phyloP scores from a whole-genome alignment of 2,113 vertebrate species.

The Rissa tridactyla region DNA sequence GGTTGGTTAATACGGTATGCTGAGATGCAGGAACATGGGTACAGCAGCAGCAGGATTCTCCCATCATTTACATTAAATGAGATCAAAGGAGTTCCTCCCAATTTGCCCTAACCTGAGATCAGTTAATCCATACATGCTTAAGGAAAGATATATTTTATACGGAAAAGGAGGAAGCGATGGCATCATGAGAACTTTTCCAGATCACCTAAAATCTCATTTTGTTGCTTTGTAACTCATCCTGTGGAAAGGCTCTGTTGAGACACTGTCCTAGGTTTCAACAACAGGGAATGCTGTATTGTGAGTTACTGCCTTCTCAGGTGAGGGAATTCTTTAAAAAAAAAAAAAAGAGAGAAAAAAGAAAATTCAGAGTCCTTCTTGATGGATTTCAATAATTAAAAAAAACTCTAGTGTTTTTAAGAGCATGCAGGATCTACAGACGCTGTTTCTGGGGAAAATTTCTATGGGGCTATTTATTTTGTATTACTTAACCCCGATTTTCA shows the following conservation, averaged over 20 bases:
- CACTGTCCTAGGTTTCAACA: neutral
- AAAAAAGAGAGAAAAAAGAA: neutral
- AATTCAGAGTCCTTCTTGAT: neutral
- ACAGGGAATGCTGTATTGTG: neutral
- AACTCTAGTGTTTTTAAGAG: neutral
- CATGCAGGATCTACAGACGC: neutral
- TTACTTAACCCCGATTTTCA: neutral
- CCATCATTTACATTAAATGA: neutral
- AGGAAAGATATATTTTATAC: neutral
- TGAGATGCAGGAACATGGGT: neutral
- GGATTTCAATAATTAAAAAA: neutral
- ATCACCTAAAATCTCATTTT: neutral
- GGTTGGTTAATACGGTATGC: neutral
- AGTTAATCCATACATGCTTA: neutral
- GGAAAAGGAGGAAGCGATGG: neutral
- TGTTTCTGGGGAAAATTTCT: neutral
- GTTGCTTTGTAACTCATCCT: neutral
- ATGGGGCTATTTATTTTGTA: neutral
- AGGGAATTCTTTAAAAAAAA: neutral
- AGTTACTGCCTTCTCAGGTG: neutral
- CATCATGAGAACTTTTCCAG: neutral
- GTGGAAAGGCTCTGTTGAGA: neutral
- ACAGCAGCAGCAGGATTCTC: neutral
- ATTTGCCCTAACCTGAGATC: neutral
- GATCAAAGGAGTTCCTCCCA: neutral